These are phyloP conservation scores for Danionella cerebrum DNA, from an alignment of 2,113 vertebrate species.

Conservation along the genomic window DNA sequence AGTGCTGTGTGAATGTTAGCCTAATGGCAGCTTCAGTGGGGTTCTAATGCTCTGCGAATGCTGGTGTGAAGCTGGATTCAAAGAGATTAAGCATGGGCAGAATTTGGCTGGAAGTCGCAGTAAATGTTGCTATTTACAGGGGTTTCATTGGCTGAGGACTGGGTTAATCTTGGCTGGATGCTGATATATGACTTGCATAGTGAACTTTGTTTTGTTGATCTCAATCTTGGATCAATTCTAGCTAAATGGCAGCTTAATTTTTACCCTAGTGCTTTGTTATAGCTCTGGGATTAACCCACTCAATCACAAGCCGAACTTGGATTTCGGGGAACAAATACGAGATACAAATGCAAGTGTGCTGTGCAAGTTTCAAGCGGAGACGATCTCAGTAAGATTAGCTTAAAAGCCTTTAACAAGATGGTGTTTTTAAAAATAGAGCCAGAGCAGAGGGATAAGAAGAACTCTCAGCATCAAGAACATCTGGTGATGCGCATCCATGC, in stretches of 20 bases:
- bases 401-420: conserved; percentile 20
- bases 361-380: background rate
- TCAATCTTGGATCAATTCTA: background rate
- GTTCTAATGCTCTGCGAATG: background rate
- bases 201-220: background rate
- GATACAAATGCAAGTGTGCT: background rate
- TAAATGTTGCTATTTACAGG: background rate
- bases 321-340: background rate
- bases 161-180: background rate
- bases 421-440: conserved; percentile 22
- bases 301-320: background rate
- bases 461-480: conserved; percentile 9
- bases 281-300: conserved; percentile 6
- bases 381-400: background rate
- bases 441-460: background rate
- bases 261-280: background rate
- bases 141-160: background rate
- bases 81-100: background rate
- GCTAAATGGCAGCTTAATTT: conserved; percentile 1
- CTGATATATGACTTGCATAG: background rate
- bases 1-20: background rate
- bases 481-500: conserved; percentile 3
- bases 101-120: background rate
- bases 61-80: background rate
- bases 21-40: background rate